Conservation (phyloP, 1,140 invertebrate species). For the Dinoponera quadriceps region DNA sequence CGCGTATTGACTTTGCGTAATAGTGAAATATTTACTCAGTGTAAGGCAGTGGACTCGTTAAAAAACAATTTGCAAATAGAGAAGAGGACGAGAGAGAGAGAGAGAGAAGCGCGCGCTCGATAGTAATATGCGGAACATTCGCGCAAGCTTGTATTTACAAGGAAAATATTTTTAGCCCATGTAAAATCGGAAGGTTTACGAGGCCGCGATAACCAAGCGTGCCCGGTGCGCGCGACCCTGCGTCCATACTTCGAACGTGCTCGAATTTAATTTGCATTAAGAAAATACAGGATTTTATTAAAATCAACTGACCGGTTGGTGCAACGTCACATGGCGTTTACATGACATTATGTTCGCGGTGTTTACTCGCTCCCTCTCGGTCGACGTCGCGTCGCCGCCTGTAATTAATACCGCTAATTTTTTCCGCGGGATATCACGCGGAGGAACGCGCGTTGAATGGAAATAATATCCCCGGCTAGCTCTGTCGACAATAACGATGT, state of each 20-base stretch:
- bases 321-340: slow-evolving; percentile 20
- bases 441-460: slow-evolving; percentile 38
- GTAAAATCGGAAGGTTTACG: background rate
- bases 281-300: slow-evolving; percentile 43
- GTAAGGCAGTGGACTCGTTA: background rate
- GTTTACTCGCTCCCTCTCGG: background rate
- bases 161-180: slow-evolving; percentile 42
- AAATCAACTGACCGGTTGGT: background rate
- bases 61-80: slow-evolving; percentile 13
- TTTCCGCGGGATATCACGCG: slow-evolving; percentile 21
- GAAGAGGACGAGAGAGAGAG: slow-evolving; percentile 4
- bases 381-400: background rate
- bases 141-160: background rate
- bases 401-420: slow-evolving; percentile 57
- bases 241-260: background rate
- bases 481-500: slow-evolving; percentile 60
- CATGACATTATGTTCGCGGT: slow-evolving; percentile 11
- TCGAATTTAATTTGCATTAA: slow-evolving; percentile 40
- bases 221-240: background rate
- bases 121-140: slow-evolving; percentile 20
- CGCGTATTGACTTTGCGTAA: background rate
- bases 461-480: slow-evolving; percentile 42
- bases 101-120: background rate
- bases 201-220: background rate
- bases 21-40: background rate